Evolutionary conservation across 2,888 invertebrate genomes (phyloP).

Genomic region (Icerya purchasi): DNA sequence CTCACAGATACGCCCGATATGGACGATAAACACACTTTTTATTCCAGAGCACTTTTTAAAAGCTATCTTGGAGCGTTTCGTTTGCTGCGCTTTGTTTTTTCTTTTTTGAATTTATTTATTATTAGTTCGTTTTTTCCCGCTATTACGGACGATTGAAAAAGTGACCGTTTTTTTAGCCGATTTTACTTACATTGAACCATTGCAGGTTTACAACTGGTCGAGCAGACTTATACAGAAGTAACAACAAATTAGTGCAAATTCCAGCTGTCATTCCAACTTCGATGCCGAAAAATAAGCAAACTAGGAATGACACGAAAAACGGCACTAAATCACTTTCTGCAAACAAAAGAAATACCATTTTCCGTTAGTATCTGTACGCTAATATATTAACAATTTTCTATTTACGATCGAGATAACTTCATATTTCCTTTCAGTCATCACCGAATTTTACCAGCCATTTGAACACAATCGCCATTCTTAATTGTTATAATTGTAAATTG

Average conservation of each 20-base stretch:
- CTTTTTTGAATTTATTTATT: no score
- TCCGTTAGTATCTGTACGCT: neutral
- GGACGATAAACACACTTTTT: no score
- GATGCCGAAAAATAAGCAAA: conserved; percentile 35
- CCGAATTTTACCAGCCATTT: no score
- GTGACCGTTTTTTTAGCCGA: no score
- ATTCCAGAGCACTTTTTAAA: no score
- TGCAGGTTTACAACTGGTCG: conserved; percentile 26
- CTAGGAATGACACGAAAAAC: conserved; percentile 33
- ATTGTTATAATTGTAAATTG: no score
- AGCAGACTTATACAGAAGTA: conserved; percentile 32
- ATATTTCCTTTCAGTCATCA: neutral
- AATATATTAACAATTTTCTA: neutral
- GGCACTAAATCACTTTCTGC: conserved; percentile 36
- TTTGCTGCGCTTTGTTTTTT: no score
- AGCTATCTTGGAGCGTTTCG: no score
- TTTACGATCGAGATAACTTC: neutral
- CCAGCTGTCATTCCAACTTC: conserved; percentile 43
- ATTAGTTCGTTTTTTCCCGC: no score
- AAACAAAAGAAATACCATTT: conserved; percentile 21
- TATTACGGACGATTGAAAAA: no score
- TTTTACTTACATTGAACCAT: conserved; percentile 21
- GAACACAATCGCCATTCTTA: no score
- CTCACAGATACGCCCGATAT: no score
- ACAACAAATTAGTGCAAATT: conserved; percentile 30